Base-by-base conservation (phyloP, 2,888 invertebrate genomes). In the Hylaea fasciaria region DNA sequence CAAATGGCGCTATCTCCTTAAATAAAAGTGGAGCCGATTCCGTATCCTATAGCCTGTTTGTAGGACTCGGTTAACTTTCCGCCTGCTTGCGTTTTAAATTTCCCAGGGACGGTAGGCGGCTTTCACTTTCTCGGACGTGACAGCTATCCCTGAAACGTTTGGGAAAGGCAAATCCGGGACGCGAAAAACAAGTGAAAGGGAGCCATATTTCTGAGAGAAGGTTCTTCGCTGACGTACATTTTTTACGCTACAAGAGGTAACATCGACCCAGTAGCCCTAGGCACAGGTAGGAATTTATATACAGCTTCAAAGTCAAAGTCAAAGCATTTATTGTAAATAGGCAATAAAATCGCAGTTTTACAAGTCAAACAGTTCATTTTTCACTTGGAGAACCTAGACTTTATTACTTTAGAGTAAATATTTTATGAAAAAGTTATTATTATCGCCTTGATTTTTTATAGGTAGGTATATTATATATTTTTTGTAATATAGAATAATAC, bases 1-100 rank as follows among this genome's bases (percentile, higher is more conserved):
- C 51, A 37, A 58, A 46, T 14, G 44, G 43, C 43, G 35, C 52
- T 58, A 13, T 12, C 29, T 35, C 13, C 47, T 43, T 58, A 43
- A 52, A 50, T 53, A 48, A 46, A 55, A 39, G 43, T 58, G 58
- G 49, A 58, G n/a, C n/a, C n/a, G n/a, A n/a, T n/a, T 53, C 12
- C 17, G 40, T 57, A 57, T 52, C 28, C 51, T 53, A 50, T 44
- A 57, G 51, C 48, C 48, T 50, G 45, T 63, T 64, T 59, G 50
- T 43, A 55, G 52, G 61, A 52, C 51, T 49, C 61, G 57, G 65
- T 69, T 63, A 65, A 67, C 61, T 65, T 65, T 57, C 60, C 64
- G 62, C 62, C 39, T 50, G 60, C 52, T 70, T 68, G 68, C 48
- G 45, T 62, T 69, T 64, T 62, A 58, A 66, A 66, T 61, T 65